Evolutionary conservation across 2,113 vertebrate genomes (phyloP).

Genomic region (Alethe diademata): DNA sequence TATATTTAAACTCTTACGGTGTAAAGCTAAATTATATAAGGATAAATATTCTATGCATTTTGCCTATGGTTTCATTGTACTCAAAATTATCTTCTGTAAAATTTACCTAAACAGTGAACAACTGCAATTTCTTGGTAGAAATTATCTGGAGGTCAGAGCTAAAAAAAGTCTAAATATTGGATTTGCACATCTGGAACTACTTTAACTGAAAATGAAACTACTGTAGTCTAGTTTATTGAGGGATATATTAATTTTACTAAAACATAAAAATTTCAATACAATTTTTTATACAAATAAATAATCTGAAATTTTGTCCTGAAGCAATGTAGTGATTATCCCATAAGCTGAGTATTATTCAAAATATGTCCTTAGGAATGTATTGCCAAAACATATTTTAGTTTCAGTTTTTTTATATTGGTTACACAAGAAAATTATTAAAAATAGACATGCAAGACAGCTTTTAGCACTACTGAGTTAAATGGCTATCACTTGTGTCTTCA

Average conservation of each 20-base stretch:
- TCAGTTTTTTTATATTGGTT: not conserved
- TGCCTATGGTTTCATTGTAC: not conserved
- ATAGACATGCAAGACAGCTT: not conserved
- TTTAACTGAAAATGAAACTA: not conserved
- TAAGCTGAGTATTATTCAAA: not conserved
- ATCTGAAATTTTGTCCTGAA: conserved; percentile 39
- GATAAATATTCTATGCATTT: not conserved
- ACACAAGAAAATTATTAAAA: not conserved
- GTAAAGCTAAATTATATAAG: not conserved
- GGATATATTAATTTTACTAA: conserved; percentile 6
- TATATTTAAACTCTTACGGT: not conserved
- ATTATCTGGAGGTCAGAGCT: not conserved
- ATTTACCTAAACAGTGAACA: not conserved
- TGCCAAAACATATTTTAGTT: not conserved
- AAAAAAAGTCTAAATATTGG: not conserved
- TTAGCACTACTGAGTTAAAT: not conserved
- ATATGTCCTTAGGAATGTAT: not conserved
- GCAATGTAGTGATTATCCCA: not conserved
- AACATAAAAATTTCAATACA: not conserved
- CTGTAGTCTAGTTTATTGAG: not conserved
- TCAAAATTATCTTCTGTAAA: not conserved
- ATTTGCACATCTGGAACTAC: not conserved
- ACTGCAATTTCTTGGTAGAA: not conserved
- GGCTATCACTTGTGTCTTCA: not conserved
- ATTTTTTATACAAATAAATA: conserved; percentile 9